Percentiles rank a stretch among this genome's conserved stretches.
Evolutionary conservation across 2,888 invertebrate species (phyloP).

Genomic region (Lymantria monacha): DNA sequence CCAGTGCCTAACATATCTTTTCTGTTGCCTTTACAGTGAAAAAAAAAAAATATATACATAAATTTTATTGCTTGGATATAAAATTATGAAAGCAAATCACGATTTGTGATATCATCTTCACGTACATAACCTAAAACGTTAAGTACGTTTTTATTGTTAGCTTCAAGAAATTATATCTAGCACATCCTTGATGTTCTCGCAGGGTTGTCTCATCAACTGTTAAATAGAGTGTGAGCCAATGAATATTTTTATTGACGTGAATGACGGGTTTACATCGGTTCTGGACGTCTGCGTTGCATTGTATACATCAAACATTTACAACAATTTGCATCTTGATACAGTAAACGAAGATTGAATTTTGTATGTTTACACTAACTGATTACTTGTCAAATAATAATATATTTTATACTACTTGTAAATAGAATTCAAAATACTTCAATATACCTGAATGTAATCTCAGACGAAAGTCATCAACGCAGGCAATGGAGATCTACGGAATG

Average conservation of each 20-base stretch:
- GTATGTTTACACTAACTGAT: constrained; percentile 1
- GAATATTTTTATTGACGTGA: constrained; percentile 80
- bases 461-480: constrained; percentile 64
- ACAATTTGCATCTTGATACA: constrained; percentile 38
- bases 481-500: constrained; percentile 63
- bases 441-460: constrained; percentile 41
- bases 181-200: constrained; percentile 56
- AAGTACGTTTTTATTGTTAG: constrained; percentile 22
- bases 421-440: constrained; percentile 37
- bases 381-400: constrained; percentile 25
- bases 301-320: constrained; percentile 18
- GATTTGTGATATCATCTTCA: constrained; percentile 30
- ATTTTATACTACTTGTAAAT: constrained; percentile 24
- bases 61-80: constrained; percentile 12
- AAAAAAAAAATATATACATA: not conserved
- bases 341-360: constrained; percentile 33
- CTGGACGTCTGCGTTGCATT: constrained; percentile 41
- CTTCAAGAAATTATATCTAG: constrained; percentile 25
- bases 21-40: too few relatives aligned
- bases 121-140: constrained; percentile 26
- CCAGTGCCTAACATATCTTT: too few relatives aligned
- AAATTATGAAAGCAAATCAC: constrained; percentile 27
- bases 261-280: constrained; percentile 59
- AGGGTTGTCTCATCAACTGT: constrained; percentile 71
- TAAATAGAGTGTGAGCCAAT: constrained; percentile 79